Evolutionary conservation across 2,113 vertebrate genomes (phyloP).

Genomic region (Eulemur macaco): DNA sequence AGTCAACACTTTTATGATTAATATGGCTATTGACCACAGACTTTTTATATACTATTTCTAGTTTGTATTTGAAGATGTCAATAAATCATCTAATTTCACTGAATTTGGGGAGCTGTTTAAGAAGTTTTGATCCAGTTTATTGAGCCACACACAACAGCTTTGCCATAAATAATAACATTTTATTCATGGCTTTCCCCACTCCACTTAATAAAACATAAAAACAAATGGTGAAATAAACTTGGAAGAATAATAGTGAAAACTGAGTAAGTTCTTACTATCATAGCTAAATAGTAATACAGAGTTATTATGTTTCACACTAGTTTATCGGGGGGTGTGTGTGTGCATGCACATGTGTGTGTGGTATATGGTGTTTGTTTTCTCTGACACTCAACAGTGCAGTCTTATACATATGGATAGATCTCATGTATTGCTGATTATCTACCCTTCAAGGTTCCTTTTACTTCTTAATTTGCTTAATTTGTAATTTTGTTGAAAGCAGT

Average conservation of each 20-base stretch:
- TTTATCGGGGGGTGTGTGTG: neutral
- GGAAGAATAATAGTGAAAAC: constrained; percentile 52
- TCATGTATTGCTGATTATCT: neutral
- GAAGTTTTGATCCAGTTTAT: constrained; percentile 60
- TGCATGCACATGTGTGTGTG: neutral
- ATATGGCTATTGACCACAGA: constrained; percentile 66
- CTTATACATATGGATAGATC: neutral
- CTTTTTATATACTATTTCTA: constrained; percentile 68
- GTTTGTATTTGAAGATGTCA: constrained; percentile 67
- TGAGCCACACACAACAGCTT: constrained; percentile 53
- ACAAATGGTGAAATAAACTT: constrained; percentile 65
- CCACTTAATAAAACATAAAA: constrained; percentile 67
- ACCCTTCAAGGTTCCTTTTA: neutral
- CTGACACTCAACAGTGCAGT: neutral
- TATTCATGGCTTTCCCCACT: constrained; percentile 59
- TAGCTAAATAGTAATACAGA: neutral
- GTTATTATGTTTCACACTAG: neutral
- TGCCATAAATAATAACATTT: constrained; percentile 56
- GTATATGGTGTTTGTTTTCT: neutral
- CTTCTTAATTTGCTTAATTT: constrained; percentile 21
- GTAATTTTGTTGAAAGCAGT: constrained; percentile 24
- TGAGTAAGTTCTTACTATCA: constrained; percentile 1
- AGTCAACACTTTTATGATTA: constrained; percentile 75
- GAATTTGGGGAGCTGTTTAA: constrained; percentile 57
- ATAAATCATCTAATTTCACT: constrained; percentile 68